Conservation (phyloP, 2,113 vertebrate species). For the Rhegmatorhina hoffmannsi region DNA sequence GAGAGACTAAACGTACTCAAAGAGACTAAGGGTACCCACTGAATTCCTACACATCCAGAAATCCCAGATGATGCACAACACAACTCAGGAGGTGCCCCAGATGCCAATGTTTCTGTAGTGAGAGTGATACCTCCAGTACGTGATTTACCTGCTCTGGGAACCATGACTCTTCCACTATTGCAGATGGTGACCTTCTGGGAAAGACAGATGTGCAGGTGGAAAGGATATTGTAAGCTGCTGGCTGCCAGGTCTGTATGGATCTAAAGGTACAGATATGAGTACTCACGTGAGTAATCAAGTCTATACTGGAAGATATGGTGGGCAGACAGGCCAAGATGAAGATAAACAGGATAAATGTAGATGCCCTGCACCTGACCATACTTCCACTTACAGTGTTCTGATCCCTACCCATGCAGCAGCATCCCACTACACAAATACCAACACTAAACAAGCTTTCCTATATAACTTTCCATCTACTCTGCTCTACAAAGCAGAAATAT, state of each 20-base stretch:
- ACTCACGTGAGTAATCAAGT: not conserved
- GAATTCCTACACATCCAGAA: not conserved
- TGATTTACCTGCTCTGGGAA: not conserved
- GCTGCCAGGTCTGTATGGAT: not conserved
- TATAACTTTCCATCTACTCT: not conserved
- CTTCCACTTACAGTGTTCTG: not conserved
- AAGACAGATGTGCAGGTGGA: not conserved
- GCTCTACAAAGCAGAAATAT: not conserved
- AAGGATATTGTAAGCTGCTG: not conserved
- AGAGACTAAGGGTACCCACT: not conserved
- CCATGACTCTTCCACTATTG: not conserved
- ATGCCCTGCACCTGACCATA: not conserved
- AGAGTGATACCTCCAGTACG: not conserved
- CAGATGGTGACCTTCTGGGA: not conserved
- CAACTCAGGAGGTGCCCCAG: not conserved
- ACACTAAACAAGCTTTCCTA: not conserved
- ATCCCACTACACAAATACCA: not conserved
- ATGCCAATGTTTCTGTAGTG: rapidly evolving
- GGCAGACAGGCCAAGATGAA: not conserved
- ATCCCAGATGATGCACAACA: not conserved
- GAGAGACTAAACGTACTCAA: not conserved
- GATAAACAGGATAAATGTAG: not conserved
- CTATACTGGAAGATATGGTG: not conserved
- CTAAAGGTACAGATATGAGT: not conserved
- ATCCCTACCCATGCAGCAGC: not conserved